Percentiles rank a stretch among this genome's conserved stretches.
These are phyloP conservation scores for Gymnocephalus cernua DNA, from an alignment of 2,113 vertebrate genomes.

Conservation along the genomic window DNA sequence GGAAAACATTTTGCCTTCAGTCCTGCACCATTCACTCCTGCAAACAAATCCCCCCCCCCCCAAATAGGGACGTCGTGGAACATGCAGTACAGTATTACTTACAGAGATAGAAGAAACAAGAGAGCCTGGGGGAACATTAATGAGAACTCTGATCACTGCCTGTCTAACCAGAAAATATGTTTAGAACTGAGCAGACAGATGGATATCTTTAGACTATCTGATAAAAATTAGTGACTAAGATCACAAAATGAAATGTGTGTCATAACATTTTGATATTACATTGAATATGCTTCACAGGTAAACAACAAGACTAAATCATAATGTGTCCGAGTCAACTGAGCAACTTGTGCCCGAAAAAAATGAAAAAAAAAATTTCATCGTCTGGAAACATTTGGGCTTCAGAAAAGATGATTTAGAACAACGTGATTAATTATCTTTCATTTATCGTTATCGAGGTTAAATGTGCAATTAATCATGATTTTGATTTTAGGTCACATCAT, in stretches of 20 bases:
- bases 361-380: too few relatives aligned
- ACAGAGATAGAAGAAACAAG: slow-evolving; percentile 3
- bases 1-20: slow-evolving; percentile 38
- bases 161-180: slow-evolving; percentile 17
- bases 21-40: not conserved
- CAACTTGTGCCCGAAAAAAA: too few relatives aligned
- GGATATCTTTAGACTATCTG: slow-evolving; percentile 11
- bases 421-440: too few relatives aligned
- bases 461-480: too few relatives aligned
- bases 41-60: not conserved
- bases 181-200: slow-evolving; percentile 10
- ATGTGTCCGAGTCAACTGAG: not conserved
- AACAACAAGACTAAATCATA: slow-evolving; percentile 29
- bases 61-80: not conserved
- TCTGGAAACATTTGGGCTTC: too few relatives aligned
- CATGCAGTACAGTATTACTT: not conserved
- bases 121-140: slow-evolving; percentile 18
- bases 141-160: slow-evolving; percentile 20
- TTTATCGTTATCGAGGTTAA: too few relatives aligned
- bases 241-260: slow-evolving; percentile 29
- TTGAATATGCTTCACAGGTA: slow-evolving; percentile 21
- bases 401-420: too few relatives aligned
- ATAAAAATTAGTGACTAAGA: slow-evolving; percentile 18
- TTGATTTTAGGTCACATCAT: too few relatives aligned
- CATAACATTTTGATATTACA: slow-evolving; percentile 31